Evolutionary conservation across 1,140 invertebrate genomes (phyloP).

Genomic region (Leptoteleia sp.): DNA sequence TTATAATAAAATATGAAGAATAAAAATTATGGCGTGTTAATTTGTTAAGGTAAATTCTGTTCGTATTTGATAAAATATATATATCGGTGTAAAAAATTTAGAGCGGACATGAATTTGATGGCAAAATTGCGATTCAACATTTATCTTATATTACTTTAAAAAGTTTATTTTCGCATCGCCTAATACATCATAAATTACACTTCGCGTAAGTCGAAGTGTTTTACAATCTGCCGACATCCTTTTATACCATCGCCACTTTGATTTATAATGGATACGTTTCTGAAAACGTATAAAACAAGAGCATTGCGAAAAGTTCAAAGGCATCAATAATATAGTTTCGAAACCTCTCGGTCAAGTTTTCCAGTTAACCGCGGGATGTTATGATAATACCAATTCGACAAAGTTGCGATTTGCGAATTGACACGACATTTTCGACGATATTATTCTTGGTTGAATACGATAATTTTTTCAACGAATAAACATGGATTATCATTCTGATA

Average conservation of each 20-base stretch:
- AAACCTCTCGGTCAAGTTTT: slow-evolving; percentile 32
- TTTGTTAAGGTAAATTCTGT: no score
- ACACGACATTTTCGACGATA: slow-evolving; percentile 6
- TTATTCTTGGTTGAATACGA: no score
- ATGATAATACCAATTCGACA: slow-evolving; percentile 19
- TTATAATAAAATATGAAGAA: no score
- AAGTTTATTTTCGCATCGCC: no score
- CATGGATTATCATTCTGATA: no score
- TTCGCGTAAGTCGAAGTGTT: slow-evolving; percentile 32
- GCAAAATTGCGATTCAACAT: no score
- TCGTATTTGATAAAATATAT: no score
- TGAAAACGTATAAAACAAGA: slow-evolving; percentile 38
- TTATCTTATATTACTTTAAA: no score
- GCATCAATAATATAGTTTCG: slow-evolving; percentile 51
- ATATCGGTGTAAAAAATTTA: no score
- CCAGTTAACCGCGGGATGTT: slow-evolving; percentile 35
- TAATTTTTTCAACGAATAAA: no score
- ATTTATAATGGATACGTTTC: slow-evolving; percentile 55
- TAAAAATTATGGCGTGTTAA: no score
- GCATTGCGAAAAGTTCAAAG: slow-evolving; percentile 38
- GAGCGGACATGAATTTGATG: no score
- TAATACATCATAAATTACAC: slow-evolving; percentile 34
- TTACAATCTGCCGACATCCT: slow-evolving; percentile 44
- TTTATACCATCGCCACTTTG: slow-evolving; percentile 36
- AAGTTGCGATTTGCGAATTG: slow-evolving; percentile 2